phyloP scores from a whole-genome alignment of 2,113 vertebrate species.

The Nycticebus coucang region DNA sequence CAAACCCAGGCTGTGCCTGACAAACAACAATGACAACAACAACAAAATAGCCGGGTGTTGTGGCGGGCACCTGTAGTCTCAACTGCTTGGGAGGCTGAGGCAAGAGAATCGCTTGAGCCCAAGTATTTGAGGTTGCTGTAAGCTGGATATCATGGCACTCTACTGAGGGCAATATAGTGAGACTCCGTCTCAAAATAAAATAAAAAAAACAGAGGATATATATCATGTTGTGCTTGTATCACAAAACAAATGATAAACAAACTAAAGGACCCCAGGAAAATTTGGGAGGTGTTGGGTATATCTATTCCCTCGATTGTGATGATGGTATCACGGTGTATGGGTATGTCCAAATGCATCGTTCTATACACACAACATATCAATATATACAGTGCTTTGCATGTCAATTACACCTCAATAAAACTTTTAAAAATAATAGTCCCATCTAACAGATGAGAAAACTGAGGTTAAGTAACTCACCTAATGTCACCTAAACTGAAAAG shows the following conservation, averaged over 20 bases:
- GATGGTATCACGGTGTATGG: neutral
- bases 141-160: too few relatives aligned
- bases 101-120: too few relatives aligned
- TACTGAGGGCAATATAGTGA: too few relatives aligned
- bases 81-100: too few relatives aligned
- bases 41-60: too few relatives aligned
- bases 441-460: neutral
- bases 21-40: too few relatives aligned
- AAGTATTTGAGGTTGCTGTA: too few relatives aligned
- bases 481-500: neutral
- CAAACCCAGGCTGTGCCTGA: too few relatives aligned
- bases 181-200: too few relatives aligned
- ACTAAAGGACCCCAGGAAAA: too few relatives aligned
- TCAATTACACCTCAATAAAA: neutral
- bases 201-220: neutral
- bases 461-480: neutral
- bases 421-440: neutral
- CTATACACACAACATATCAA: neutral
- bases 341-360: neutral
- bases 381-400: neutral
- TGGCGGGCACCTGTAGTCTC: too few relatives aligned
- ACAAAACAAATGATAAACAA: neutral
- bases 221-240: neutral
- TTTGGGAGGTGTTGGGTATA: neutral
- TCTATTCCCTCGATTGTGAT: neutral